Conservation (phyloP, 2,888 invertebrate species). For the Aphidius colemani region DNA sequence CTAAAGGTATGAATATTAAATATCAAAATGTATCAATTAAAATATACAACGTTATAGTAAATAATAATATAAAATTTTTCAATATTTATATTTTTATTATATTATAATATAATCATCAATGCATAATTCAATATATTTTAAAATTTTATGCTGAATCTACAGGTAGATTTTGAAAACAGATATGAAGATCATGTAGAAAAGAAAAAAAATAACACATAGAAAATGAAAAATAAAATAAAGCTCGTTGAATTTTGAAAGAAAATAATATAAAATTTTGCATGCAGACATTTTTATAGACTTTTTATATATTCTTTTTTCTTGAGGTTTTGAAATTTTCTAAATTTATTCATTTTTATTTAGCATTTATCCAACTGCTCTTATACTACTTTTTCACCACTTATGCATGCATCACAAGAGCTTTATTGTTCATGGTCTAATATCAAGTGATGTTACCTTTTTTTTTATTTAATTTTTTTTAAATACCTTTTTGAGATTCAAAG, state of each 20-base stretch:
- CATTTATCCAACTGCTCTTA: background rate
- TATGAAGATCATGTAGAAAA: background rate
- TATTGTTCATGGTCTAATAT: constrained; percentile 17
- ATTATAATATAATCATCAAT: too few relatives aligned
- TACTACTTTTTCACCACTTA: background rate
- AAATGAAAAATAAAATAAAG: constrained; percentile 6
- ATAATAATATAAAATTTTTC: too few relatives aligned
- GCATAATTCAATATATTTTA: too few relatives aligned
- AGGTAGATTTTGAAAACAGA: constrained; percentile 15
- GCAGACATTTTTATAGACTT: background rate
- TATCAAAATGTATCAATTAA: too few relatives aligned
- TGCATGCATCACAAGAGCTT: background rate
- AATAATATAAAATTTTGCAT: background rate
- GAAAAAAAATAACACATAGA: too few relatives aligned
- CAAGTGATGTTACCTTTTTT: background rate
- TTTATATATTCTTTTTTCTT: background rate
- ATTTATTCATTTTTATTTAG: background rate
- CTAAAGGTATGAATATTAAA: too few relatives aligned
- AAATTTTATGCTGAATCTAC: constrained; percentile 9
- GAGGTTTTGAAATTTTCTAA: background rate
- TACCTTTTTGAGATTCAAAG: constrained; percentile 2
- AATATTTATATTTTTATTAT: too few relatives aligned
- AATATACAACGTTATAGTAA: too few relatives aligned
- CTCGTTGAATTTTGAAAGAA: constrained; percentile 4
- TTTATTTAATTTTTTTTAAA: background rate